Conservation (phyloP, 2,888 invertebrate genomes). For the Heteropelma amictum region DNA sequence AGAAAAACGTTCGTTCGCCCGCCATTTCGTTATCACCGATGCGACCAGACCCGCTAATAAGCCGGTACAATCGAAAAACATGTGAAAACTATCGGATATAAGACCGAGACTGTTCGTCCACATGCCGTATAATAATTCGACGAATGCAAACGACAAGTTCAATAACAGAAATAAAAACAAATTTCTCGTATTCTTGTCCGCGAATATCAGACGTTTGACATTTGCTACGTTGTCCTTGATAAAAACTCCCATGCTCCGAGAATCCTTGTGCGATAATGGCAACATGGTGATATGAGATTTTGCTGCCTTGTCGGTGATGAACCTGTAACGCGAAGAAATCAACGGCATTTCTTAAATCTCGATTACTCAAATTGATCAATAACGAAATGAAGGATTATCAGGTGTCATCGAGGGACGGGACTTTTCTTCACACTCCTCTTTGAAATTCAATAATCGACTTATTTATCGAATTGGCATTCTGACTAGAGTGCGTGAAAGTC, state of each 20-base stretch:
- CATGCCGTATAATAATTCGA: slow-evolving; percentile 95
- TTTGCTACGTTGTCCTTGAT: slow-evolving; percentile 87
- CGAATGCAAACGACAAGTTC: slow-evolving; percentile 97
- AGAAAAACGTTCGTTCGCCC: slow-evolving; percentile 93
- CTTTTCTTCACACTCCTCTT: too few relatives aligned
- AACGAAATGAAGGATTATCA: too few relatives aligned
- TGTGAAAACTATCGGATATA: slow-evolving; percentile 99
- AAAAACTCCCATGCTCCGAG: slow-evolving; percentile 81
- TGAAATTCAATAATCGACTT: too few relatives aligned
- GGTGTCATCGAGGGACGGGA: too few relatives aligned
- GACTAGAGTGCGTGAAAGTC: too few relatives aligned
- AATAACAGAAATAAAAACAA: slow-evolving; percentile 94
- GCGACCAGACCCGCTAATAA: slow-evolving; percentile 95
- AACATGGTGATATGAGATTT: slow-evolving; percentile 81
- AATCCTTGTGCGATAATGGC: slow-evolving; percentile 87
- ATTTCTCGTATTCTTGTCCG: slow-evolving; percentile 95
- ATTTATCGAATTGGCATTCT: too few relatives aligned
- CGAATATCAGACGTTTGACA: slow-evolving; percentile 92
- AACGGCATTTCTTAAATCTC: background rate
- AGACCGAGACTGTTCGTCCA: slow-evolving; percentile 94
- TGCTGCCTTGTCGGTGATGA: too few relatives aligned
- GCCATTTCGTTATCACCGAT: slow-evolving; percentile 97
- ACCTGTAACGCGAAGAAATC: background rate
- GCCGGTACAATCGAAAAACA: slow-evolving; percentile 99
- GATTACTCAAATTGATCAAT: too few relatives aligned